These are phyloP conservation scores for Misgurnus anguillicaudatus DNA, from an alignment of 2,113 vertebrate species.

Conservation along the genomic window DNA sequence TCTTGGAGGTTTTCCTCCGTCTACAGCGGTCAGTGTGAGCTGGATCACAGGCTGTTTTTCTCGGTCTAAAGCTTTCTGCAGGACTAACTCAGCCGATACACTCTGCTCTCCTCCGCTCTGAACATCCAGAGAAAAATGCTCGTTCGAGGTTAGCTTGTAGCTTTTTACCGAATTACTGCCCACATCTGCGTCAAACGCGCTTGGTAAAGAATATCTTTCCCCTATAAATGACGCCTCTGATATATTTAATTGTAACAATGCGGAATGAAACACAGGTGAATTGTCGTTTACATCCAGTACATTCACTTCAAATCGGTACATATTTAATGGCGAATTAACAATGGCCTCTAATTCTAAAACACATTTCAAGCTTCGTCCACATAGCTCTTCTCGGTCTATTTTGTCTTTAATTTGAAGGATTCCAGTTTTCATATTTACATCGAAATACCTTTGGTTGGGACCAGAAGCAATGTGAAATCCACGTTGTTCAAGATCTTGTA, in stretches of 20 bases:
- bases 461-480: slow-evolving; percentile 43
- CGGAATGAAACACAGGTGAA: slow-evolving; percentile 35
- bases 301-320: slow-evolving; percentile 54
- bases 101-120: slow-evolving; percentile 43
- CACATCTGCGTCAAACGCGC: slow-evolving; percentile 30
- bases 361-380: slow-evolving; percentile 36
- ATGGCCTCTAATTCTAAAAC: slow-evolving; percentile 46
- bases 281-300: slow-evolving; percentile 57
- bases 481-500: slow-evolving; percentile 36
- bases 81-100: slow-evolving; percentile 50
- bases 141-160: slow-evolving; percentile 47
- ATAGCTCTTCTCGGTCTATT: slow-evolving; percentile 53
- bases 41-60: slow-evolving; percentile 59
- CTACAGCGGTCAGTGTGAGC: slow-evolving; percentile 58
- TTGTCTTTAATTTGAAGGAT: slow-evolving; percentile 40
- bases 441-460: slow-evolving; percentile 50
- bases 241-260: slow-evolving; percentile 7
- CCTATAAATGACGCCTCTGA: slow-evolving; percentile 28
- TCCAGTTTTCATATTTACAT: slow-evolving; percentile 51
- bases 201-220: slow-evolving; percentile 36
- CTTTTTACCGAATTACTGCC: slow-evolving; percentile 41
- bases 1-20: slow-evolving; percentile 59
- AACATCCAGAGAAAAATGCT: slow-evolving; percentile 51
- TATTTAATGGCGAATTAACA: slow-evolving; percentile 41
- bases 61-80: slow-evolving; percentile 63